phyloP scores from a whole-genome alignment of 1,140 invertebrate species.

The Aporrectodea caliginosa region DNA sequence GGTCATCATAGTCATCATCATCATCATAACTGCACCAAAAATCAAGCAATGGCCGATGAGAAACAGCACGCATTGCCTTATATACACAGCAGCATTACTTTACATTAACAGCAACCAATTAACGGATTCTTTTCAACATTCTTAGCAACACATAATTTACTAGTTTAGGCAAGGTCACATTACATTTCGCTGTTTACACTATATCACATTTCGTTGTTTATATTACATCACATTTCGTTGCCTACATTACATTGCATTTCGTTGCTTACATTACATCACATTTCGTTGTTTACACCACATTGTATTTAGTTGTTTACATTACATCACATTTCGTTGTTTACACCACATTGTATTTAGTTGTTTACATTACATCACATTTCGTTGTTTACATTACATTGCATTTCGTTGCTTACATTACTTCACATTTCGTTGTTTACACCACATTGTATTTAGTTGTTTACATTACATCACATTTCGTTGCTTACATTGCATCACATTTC shows the following conservation, averaged over 20 bases:
- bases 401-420: background rate
- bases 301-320: background rate
- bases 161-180: background rate
- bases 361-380: background rate
- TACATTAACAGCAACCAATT: background rate
- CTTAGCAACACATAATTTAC: background rate
- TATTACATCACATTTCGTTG: background rate
- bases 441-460: background rate
- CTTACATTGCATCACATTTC: background rate
- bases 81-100: background rate
- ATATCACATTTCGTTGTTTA: too few species aligned
- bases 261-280: background rate
- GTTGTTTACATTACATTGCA: background rate
- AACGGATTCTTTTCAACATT: background rate
- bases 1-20: background rate
- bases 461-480: background rate
- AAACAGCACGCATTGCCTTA: too few species aligned
- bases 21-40: background rate
- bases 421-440: background rate
- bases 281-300: background rate
- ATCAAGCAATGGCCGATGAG: background rate
- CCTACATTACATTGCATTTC: background rate
- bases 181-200: background rate
- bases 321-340: background rate
- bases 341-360: background rate